Evolutionary conservation across 2,888 invertebrate genomes (phyloP), one percentile per base, ranked within the genome.

Genomic region (Hermaeophaga mercurialis): DNA sequence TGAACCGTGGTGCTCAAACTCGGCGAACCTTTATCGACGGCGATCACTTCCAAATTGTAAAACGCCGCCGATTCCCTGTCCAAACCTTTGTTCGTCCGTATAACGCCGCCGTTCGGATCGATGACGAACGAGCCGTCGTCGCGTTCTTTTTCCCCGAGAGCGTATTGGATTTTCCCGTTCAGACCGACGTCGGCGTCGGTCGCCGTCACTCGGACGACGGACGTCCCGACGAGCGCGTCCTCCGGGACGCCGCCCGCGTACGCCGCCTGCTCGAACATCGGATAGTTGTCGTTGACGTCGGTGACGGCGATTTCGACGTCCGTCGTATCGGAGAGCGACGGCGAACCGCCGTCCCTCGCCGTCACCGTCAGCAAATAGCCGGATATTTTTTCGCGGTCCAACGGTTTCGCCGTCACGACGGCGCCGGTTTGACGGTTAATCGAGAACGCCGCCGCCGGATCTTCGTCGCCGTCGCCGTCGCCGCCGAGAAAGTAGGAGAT

Each of bases 271-370:
- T 89, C 89, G 76, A 97, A 97, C 0, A 85, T 81, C 0, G 97
- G 97, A 3, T 90, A 86, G 73, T 96, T 96, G 73, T 99, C 98
- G 73, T 99, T 99, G 0, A 96, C 94, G 74, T 99, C 99, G 0
- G 91, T 90, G 0, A 99, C 89, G 0, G 92, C 89, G 65, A 99
- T 94, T 75, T 97, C 96, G 0, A 99, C 90, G 70, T 96, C 95
- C 0, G 97, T 96, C 0, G 94, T 95, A 72, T 97, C 96, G 1
- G 92, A 91, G 11, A 95, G 79, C 0, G 94, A 87, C 0, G 96
- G 96, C 31, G 86, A 85, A 1, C 98, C 98, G 1, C 95, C 94
- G 75, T 98, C 98, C 60, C 87, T 85, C 0, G 96, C 98, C 0
- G 91, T 94, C 1, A 98, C 94, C 0, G 93, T 94, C 28, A 98